A percentile compares a stretch with the other conserved stretches of the same genome.
phyloP scores from a whole-genome alignment of 2,113 vertebrate species.

The Climacteris rufus region DNA sequence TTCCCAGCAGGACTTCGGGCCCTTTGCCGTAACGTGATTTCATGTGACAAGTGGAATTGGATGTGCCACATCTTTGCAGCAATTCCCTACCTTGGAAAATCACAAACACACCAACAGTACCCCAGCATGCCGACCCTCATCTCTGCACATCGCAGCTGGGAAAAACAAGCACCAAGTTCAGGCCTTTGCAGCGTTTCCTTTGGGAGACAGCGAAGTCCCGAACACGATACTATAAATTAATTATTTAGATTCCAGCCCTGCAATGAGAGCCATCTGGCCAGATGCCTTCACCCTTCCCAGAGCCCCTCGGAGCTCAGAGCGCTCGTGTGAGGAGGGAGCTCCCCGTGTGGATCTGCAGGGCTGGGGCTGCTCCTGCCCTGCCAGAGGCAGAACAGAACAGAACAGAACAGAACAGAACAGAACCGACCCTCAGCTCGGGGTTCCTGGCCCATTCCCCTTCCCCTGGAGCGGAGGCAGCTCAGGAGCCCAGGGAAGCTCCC shows the following conservation, averaged over 20 bases:
- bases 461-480: neutral
- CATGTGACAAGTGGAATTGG: conserved; percentile 41
- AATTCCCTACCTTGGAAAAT: neutral
- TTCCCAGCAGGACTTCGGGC: neutral
- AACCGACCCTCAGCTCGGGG: accelerated
- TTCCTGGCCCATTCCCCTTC: accelerated
- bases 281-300: neutral
- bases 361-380: neutral
- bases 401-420: neutral
- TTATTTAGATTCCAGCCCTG: neutral
- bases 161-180: neutral
- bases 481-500: too few species aligned
- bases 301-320: neutral
- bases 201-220: neutral
- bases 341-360: neutral
- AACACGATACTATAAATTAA: neutral
- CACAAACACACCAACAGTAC: neutral
- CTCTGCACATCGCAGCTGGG: neutral
- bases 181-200: neutral
- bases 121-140: neutral
- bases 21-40: neutral
- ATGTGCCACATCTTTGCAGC: neutral
- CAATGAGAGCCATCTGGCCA: neutral
- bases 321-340: accelerated
- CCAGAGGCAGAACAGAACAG: neutral